Percentiles rank a stretch among this genome's conserved stretches.
Conservation (phyloP, 2,888 invertebrate genomes). For the Parelbella ahira region DNA sequence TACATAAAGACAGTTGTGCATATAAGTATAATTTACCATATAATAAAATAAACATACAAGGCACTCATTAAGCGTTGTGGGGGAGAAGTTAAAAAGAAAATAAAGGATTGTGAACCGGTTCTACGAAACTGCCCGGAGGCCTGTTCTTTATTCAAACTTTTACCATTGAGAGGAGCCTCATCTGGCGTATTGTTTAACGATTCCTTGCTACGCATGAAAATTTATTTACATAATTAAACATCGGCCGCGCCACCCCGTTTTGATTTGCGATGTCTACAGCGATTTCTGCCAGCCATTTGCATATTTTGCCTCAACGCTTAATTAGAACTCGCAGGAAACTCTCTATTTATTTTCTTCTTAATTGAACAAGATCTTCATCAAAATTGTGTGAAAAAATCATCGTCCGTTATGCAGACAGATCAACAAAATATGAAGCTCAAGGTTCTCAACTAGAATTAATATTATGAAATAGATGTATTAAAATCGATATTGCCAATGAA, state of each 20-base stretch:
- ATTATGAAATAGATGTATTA: too few species aligned
- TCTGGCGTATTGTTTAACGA: slow-evolving; percentile 71
- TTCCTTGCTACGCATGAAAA: slow-evolving; percentile 71
- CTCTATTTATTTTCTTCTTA: slow-evolving; percentile 24
- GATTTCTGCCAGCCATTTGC: slow-evolving; percentile 62
- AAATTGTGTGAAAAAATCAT: slow-evolving; percentile 4
- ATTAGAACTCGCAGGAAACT: slow-evolving; percentile 40
- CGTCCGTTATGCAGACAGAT: background rate
- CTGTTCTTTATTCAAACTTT: slow-evolving; percentile 66
- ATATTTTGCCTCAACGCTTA: slow-evolving; percentile 59
- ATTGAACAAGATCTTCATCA: slow-evolving; percentile 13
- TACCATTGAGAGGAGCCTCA: slow-evolving; percentile 51
- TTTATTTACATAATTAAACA: slow-evolving; percentile 79
- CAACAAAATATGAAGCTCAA: background rate
- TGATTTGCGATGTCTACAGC: slow-evolving; percentile 72
- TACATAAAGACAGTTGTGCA: too few species aligned
- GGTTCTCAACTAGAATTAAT: background rate
- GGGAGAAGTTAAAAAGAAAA: slow-evolving; percentile 44
- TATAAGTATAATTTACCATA: slow-evolving; percentile 21
- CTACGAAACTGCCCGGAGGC: slow-evolving; percentile 44
- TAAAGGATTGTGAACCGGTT: slow-evolving; percentile 49
- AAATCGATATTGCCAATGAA: too few species aligned
- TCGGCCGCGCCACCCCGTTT: slow-evolving; percentile 55
- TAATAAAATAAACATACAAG: slow-evolving; percentile 27
- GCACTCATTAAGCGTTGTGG: slow-evolving; percentile 25